Evolutionary conservation across 2,797 vertebrate species (phyloP).

Genomic region (Smutsia gigantea): DNA sequence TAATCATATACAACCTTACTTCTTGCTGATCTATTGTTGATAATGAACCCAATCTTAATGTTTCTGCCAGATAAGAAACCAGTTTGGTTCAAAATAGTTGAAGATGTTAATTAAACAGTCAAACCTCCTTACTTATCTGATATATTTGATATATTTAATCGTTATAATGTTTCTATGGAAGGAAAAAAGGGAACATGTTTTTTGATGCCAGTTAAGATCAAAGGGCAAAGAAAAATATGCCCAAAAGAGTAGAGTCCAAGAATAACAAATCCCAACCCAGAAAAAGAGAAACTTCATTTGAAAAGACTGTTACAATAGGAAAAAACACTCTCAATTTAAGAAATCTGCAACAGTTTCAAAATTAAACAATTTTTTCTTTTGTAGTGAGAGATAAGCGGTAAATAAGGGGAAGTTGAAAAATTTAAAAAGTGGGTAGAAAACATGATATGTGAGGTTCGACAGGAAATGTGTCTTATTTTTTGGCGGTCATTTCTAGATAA

Average conservation of each 20-base stretch:
- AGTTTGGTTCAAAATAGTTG: background rate
- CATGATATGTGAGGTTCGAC: background rate
- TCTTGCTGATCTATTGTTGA: background rate
- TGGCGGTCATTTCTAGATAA: background rate
- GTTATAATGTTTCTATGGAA: background rate
- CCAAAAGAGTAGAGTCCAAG: background rate
- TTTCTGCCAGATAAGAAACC: background rate
- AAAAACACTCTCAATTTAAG: background rate
- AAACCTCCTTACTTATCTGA: background rate
- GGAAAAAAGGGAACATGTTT: background rate
- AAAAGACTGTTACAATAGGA: background rate
- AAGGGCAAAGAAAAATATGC: background rate
- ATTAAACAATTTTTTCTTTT: background rate
- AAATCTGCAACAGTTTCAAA: background rate
- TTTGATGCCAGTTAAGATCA: background rate
- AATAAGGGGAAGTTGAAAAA: background rate
- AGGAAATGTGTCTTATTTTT: background rate
- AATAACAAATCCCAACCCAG: background rate
- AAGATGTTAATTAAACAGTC: background rate
- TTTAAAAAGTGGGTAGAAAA: background rate
- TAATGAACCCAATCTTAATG: background rate
- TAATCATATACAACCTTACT: background rate
- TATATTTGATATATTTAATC: background rate
- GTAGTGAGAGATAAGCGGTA: background rate
- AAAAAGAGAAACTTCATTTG: background rate